These are phyloP conservation scores for Protophormia terraenovae DNA, from an alignment of 2,888 invertebrate genomes.

Conservation along the genomic window DNA sequence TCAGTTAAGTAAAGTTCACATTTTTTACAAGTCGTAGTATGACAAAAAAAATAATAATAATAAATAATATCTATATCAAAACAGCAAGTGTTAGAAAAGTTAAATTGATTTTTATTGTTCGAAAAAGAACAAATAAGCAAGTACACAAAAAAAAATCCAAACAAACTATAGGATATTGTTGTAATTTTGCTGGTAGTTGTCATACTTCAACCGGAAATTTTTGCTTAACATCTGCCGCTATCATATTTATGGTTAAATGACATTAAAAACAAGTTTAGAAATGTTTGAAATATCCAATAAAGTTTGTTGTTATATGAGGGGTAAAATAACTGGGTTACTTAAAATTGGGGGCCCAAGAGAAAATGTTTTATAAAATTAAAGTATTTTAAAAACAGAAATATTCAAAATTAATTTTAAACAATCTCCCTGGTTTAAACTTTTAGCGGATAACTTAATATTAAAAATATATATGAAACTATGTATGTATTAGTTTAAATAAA, in stretches of 20 bases:
- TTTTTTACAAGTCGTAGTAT: slow-evolving; percentile 30
- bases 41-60: background rate
- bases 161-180: background rate
- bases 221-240: slow-evolving; percentile 45
- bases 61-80: background rate
- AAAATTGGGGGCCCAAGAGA: background rate
- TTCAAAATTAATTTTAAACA: no score
- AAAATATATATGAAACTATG: no score
- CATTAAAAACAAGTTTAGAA: slow-evolving; percentile 26
- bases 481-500: no score
- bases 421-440: no score
- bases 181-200: slow-evolving; percentile 24
- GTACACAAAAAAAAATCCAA: background rate
- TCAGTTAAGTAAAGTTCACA: slow-evolving; percentile 24
- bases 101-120: slow-evolving; percentile 66
- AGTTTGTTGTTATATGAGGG: background rate
- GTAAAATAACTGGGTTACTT: background rate
- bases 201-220: slow-evolving; percentile 34
- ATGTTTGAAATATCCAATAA: slow-evolving; percentile 15
- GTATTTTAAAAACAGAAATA: background rate
- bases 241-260: slow-evolving; percentile 25
- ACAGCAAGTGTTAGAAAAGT: slow-evolving; percentile 51
- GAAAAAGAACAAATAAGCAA: background rate
- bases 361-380: background rate
- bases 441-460: no score